These are phyloP conservation scores for Lynx canadensis DNA, from an alignment of 2,113 vertebrate species.

Conservation along the genomic window DNA sequence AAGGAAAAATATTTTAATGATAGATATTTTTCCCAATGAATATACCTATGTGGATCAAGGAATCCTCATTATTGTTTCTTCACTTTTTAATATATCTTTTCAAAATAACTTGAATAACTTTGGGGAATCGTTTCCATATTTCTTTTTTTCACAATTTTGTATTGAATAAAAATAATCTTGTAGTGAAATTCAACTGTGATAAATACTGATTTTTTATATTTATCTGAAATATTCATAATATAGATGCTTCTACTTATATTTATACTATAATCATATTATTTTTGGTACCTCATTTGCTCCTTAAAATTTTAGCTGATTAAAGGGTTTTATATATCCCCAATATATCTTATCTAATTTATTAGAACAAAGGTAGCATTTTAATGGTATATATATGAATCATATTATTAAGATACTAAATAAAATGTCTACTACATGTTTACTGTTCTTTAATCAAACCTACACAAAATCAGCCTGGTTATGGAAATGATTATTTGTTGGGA, in stretches of 20 bases:
- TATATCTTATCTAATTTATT: neutral
- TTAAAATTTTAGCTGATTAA: neutral
- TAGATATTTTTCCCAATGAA: neutral
- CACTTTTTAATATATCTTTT: neutral
- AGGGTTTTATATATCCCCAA: neutral
- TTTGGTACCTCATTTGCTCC: neutral
- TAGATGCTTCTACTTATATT: neutral
- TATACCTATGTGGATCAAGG: neutral
- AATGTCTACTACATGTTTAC: neutral
- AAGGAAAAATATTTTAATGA: neutral
- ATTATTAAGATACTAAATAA: neutral
- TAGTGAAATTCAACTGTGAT: neutral
- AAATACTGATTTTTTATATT: neutral
- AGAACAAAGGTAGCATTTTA: neutral
- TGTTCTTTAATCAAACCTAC: neutral
- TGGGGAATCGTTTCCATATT: neutral
- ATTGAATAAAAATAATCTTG: neutral
- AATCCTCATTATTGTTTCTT: neutral
- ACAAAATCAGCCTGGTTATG: neutral
- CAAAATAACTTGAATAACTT: neutral
- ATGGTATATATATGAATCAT: neutral
- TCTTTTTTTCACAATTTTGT: neutral
- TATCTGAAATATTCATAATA: neutral
- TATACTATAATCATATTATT: neutral
- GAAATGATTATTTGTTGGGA: conserved; percentile 27